These are phyloP conservation scores for Rhabdornis inornatus DNA, from an alignment of 2,113 vertebrate species.

Conservation along the genomic window DNA sequence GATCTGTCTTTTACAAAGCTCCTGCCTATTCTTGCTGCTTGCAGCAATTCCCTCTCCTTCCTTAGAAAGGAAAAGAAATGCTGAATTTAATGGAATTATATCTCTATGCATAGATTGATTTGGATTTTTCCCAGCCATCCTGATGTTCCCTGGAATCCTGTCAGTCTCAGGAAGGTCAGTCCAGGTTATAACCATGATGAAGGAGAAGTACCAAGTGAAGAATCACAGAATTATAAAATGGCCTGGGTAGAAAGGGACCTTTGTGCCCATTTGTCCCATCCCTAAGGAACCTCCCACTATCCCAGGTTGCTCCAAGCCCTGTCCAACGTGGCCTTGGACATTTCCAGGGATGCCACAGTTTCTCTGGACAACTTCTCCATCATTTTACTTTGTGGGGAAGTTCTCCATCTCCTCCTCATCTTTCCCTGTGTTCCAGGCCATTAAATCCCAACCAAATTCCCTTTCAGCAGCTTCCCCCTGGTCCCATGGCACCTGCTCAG, in stretches of 20 bases:
- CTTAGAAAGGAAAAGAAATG: not conserved
- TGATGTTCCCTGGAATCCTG: not conserved
- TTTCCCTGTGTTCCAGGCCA: not conserved
- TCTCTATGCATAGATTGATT: not conserved
- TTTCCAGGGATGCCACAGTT: not conserved
- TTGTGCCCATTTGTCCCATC: not conserved
- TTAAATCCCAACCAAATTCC: not conserved
- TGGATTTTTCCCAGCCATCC: not conserved
- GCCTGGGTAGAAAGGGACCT: not conserved
- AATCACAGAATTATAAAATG: no score
- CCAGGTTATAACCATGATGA: not conserved
- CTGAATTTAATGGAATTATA: not conserved
- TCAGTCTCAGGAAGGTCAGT: not conserved
- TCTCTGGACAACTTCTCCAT: not conserved
- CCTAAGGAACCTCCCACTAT: not conserved
- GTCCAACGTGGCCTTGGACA: not conserved
- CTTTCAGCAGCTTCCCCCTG: not conserved
- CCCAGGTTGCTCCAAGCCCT: not conserved
- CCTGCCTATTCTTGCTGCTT: not conserved
- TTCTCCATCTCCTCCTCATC: not conserved
- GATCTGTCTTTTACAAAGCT: not conserved
- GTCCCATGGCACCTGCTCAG: accelerated
- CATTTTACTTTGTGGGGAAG: not conserved
- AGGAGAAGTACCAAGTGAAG: not conserved
- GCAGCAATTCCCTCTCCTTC: not conserved